Evolutionary conservation across 2,888 invertebrate species (phyloP), one percentile per base, ranked within the genome.

Genomic region (Byasa hedistus): DNA sequence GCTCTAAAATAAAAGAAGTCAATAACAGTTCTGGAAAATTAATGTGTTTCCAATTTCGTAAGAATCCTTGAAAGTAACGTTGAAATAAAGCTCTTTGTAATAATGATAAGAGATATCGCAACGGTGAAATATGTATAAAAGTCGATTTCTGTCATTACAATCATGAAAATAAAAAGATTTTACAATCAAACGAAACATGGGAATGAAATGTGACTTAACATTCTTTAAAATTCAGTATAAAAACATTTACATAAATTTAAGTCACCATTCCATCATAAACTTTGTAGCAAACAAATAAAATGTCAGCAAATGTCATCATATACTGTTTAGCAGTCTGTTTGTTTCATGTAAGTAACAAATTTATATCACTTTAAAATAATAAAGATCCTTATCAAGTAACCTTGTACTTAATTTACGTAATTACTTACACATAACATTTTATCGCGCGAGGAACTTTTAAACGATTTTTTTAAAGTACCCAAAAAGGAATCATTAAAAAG

Each of bases 211-310:
- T 67, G 67, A 60, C 67, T 60, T 67, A 67, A 67, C 56, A 27
- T 60, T 66, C 54, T 60, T 67, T 36, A 56, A 66, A 67, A 51
- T 62, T 60, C 63, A 60, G 67, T 67, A 67, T 67, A 67, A 63
- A 67, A 67, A 67, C 63, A 67, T 63, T 56, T 67, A 67, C 67
- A 56, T 63, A 67, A 63, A 67, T 64, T 67, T 60, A 59, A 60
- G 56, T 8, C 67, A 27, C 63, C 67, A 67, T 63, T 67, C 67
- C 63, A 48, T 56, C 60, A 67, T 63, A 56, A 64, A 63, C 67
- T 62, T 55, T 67, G 60, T 63, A 59, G 60, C 67, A 64, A 64
- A 67, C 56, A 56, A 67, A 67, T 67, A 67, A 64, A 63, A 67
- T 67, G 67, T 60, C 63, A 60, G 63, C 56, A 24, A 63, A 67